These are phyloP conservation scores for Entomyzon cyanotis DNA, from an alignment of 2,113 vertebrate species.

Conservation along the genomic window DNA sequence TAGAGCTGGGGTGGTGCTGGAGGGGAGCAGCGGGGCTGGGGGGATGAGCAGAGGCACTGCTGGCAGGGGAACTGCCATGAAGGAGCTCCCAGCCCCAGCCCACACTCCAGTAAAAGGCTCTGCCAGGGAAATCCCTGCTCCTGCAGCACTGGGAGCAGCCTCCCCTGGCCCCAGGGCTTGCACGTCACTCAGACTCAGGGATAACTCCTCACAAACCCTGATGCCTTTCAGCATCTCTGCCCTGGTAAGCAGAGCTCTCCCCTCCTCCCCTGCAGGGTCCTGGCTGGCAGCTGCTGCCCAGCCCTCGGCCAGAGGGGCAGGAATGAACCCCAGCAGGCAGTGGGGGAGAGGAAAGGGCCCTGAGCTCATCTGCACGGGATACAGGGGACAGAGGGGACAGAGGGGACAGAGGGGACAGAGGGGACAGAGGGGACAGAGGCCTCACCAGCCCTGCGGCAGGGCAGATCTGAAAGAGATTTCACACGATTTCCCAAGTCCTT, in stretches of 20 bases:
- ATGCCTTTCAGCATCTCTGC: not conserved
- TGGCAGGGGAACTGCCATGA: too few species aligned
- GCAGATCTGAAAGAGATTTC: not conserved
- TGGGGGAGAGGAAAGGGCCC: accelerated
- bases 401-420: not conserved
- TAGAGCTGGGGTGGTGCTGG: not conserved
- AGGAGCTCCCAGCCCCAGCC: not conserved
- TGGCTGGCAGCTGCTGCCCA: not conserved
- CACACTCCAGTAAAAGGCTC: not conserved
- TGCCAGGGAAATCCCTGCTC: not conserved
- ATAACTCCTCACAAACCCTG: not conserved
- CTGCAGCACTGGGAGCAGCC: not conserved
- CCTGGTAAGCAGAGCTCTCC: not conserved
- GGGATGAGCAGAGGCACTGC: not conserved
- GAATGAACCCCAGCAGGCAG: not conserved
- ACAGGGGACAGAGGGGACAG: not conserved
- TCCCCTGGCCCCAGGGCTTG: not conserved
- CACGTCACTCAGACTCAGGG: not conserved
- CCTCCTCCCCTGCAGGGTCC: not conserved
- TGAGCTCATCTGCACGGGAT: not conserved
- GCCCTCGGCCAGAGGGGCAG: not conserved
- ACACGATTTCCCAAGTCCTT: not conserved
- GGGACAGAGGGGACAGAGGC: not conserved
- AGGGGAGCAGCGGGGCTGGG: not conserved
- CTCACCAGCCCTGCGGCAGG: not conserved